These are phyloP conservation scores for Phylloscopus whistleri DNA, from an alignment of 2,113 vertebrate genomes.

Conservation along the genomic window DNA sequence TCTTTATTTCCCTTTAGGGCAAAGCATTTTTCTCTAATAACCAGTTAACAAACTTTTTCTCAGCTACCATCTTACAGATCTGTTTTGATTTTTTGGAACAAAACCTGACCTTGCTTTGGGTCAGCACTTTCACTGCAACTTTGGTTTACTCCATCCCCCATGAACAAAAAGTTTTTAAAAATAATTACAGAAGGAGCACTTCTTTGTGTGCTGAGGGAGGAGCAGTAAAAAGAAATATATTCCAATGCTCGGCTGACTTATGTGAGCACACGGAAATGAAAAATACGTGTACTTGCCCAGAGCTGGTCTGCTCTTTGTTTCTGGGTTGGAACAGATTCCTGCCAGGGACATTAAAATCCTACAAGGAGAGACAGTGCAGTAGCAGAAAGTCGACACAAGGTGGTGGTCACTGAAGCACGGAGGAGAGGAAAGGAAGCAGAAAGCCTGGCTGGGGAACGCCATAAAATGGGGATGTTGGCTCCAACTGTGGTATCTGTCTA, in stretches of 20 bases:
- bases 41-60: not conserved
- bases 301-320: not conserved
- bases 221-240: not conserved
- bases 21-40: not conserved
- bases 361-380: not conserved
- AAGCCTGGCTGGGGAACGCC: not conserved
- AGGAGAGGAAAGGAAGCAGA: not conserved
- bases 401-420: not conserved
- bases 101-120: not conserved
- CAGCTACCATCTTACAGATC: not conserved
- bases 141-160: not conserved
- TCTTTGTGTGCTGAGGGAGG: not conserved
- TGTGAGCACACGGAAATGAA: not conserved
- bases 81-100: not conserved
- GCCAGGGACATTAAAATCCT: not conserved
- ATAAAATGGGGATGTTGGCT: constrained; percentile 28
- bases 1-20: not conserved
- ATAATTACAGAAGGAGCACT: not conserved
- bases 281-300: not conserved
- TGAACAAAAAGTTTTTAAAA: constrained; percentile 9
- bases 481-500: not conserved
- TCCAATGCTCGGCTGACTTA: not conserved
- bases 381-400: not conserved
- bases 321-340: not conserved
- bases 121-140: not conserved